phyloP scores from a whole-genome alignment of 1,140 invertebrate genomes.

The Drosophila lacteicornis region DNA sequence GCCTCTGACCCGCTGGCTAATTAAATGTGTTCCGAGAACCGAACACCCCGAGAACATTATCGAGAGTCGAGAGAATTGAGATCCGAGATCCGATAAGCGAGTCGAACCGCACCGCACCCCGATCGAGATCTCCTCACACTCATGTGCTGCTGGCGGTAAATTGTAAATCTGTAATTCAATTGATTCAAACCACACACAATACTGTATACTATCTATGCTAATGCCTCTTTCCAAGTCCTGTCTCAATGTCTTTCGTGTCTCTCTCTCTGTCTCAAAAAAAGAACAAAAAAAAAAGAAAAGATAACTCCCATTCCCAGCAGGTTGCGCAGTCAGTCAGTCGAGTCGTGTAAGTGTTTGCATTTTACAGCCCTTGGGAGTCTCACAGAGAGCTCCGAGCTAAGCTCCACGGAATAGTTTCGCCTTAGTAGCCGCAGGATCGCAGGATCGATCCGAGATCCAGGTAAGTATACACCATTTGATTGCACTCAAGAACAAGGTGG shows the following conservation, averaged over 20 bases:
- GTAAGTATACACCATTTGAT: slow-evolving; percentile 39
- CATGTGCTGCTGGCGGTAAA: slow-evolving; percentile 56
- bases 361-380: slow-evolving; percentile 55
- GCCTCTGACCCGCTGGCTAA: slow-evolving; percentile 36
- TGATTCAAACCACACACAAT: slow-evolving; percentile 40
- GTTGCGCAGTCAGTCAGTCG: slow-evolving; percentile 50
- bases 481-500: slow-evolving; percentile 31
- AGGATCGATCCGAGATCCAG: slow-evolving; percentile 19
- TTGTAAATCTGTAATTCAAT: slow-evolving; percentile 49
- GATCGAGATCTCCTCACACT: slow-evolving; percentile 17
- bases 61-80: slow-evolving; percentile 27
- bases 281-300: slow-evolving; percentile 16
- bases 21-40: slow-evolving; percentile 28
- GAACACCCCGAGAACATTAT: slow-evolving; percentile 14
- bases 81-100: slow-evolving; percentile 8
- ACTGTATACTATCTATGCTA: slow-evolving; percentile 48
- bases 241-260: slow-evolving; percentile 56
- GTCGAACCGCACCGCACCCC: slow-evolving; percentile 1
- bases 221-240: slow-evolving; percentile 57
- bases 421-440: slow-evolving; percentile 1
- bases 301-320: slow-evolving; percentile 48
- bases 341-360: slow-evolving; percentile 59
- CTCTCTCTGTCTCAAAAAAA: slow-evolving; percentile 33
- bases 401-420: slow-evolving; percentile 41
- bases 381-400: slow-evolving; percentile 26